Evolutionary conservation across 2,888 invertebrate species (phyloP).

Genomic region (Luperina testacea): DNA sequence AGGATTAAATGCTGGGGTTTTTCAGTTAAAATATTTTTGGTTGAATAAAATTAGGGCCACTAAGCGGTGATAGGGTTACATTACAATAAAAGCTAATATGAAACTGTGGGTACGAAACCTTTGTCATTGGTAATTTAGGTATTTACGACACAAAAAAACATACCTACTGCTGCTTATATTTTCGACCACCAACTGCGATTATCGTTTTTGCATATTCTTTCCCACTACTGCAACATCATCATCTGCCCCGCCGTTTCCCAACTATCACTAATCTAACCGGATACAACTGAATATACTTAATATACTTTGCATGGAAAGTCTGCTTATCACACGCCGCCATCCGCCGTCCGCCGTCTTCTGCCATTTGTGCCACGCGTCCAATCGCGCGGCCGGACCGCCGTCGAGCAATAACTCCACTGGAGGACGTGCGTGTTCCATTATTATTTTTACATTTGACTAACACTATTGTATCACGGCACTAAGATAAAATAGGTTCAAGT

Average conservation of each 20-base stretch:
- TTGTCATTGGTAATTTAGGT: neutral
- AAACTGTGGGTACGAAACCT: neutral
- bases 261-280: neutral
- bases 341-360: too few relatives aligned
- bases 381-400: too few relatives aligned
- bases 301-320: neutral
- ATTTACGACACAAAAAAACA: neutral
- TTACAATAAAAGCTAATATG: conserved; percentile 32
- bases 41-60: conserved; percentile 32
- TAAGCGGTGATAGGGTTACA: conserved; percentile 34
- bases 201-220: neutral
- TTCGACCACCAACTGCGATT: neutral
- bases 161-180: neutral
- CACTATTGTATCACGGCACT: neutral
- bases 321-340: neutral
- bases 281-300: neutral
- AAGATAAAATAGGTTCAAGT: neutral
- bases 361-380: too few relatives aligned
- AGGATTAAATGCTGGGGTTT: conserved; percentile 40
- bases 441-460: neutral
- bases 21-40: conserved; percentile 41
- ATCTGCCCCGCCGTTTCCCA: neutral
- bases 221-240: neutral
- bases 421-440: too few relatives aligned
- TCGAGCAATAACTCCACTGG: too few relatives aligned